Conservation (phyloP, 2,797 vertebrate species). For the Diplodus puntazzo region DNA sequence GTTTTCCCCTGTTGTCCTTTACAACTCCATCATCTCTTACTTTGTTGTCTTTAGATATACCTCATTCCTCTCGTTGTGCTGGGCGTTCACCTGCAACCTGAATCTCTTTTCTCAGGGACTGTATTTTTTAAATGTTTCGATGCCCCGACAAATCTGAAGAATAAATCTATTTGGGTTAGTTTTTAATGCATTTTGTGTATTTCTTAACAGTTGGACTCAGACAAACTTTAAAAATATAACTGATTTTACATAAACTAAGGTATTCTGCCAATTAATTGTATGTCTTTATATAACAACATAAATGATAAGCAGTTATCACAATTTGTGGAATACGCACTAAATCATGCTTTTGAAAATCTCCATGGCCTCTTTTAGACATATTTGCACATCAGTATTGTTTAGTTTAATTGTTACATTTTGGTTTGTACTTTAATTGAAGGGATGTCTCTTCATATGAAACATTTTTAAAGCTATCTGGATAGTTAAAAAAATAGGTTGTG, state of each 20-base stretch:
- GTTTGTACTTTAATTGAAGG: no score
- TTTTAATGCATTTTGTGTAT: slow-evolving; percentile 52
- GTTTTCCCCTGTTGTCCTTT: not conserved
- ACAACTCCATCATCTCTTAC: not conserved
- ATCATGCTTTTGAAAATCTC: not conserved
- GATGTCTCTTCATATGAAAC: not conserved
- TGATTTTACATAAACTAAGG: not conserved
- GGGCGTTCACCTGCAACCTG: slow-evolving; percentile 2
- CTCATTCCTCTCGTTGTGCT: slow-evolving; percentile 47
- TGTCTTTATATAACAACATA: not conserved
- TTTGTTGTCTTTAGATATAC: slow-evolving; percentile 39
- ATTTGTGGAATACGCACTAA: not conserved
- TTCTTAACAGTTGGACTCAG: slow-evolving; percentile 1
- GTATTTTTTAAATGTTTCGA: slow-evolving; percentile 20
- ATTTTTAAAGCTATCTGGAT: not conserved
- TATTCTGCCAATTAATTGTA: not conserved
- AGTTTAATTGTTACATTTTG: no score
- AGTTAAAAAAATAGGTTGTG: no score
- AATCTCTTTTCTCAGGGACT: slow-evolving; percentile 56
- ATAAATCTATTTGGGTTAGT: slow-evolving; percentile 49
- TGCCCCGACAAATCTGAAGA: slow-evolving; percentile 57
- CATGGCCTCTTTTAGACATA: no score
- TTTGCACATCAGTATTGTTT: no score
- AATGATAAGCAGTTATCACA: not conserved
- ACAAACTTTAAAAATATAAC: no score